A percentile compares a stretch with the other conserved stretches of the same genome.
phyloP scores from a whole-genome alignment of 2,888 invertebrate species.

The Epirrhoe tristata region DNA sequence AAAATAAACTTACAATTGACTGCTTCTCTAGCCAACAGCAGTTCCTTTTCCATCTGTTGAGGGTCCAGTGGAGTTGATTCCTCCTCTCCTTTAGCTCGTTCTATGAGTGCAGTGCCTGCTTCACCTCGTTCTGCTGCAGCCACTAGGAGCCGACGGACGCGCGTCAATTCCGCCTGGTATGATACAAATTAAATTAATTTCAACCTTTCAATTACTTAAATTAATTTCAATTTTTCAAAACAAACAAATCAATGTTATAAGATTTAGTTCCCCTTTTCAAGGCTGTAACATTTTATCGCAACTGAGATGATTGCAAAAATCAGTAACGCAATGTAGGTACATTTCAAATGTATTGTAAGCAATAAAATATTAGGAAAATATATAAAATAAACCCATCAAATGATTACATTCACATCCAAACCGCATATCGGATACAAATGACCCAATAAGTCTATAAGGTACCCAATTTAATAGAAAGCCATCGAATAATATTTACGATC shows the following conservation, averaged over 20 bases:
- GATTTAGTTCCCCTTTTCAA: no score
- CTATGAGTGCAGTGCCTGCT: conserved; percentile 77
- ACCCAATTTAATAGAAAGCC: conserved; percentile 43
- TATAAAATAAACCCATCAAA: conserved; percentile 35
- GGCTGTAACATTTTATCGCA: no score
- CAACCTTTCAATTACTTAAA: no score
- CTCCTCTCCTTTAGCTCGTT: conserved; percentile 84
- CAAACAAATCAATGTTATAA: no score
- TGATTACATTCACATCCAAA: conserved; percentile 39
- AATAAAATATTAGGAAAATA: conserved; percentile 5
- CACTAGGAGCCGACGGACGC: conserved; percentile 88
- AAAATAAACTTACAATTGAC: conserved; percentile 80
- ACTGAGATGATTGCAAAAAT: no score
- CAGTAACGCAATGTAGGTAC: neutral
- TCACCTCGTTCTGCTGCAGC: conserved; percentile 86
- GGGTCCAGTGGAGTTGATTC: conserved; percentile 83
- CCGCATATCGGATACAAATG: conserved; percentile 40
- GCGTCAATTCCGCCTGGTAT: conserved; percentile 88
- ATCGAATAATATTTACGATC: conserved; percentile 43
- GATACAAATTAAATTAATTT: neutral
- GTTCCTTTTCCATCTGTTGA: conserved; percentile 88
- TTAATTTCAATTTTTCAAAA: no score
- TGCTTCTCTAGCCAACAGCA: conserved; percentile 92
- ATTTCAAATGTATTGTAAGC: neutral
- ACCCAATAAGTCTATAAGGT: conserved; percentile 41